Base-by-base conservation (phyloP, 2,888 invertebrate species). In the Machimus rusticus region DNA sequence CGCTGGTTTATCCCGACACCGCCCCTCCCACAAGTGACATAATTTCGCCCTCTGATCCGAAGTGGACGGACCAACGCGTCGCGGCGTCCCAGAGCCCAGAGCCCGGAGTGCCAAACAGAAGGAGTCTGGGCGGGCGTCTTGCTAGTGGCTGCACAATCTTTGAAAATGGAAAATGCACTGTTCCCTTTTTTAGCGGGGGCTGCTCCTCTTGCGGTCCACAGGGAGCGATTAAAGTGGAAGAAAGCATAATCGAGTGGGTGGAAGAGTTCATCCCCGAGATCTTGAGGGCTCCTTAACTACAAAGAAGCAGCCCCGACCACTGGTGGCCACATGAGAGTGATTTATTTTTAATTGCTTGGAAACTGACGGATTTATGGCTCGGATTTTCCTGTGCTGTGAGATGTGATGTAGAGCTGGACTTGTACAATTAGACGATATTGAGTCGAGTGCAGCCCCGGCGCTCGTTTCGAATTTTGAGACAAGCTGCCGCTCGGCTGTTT, bases 361-460 rank as follows among this genome's bases (percentile, higher is more conserved):
- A 89, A 89, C 89, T 89, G 89, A 89, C 89, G 89, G 89, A 89
- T 89, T 89, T 89, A 89, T 89, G 89, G 89, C 89, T 89, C 88
- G 86, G 86, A 86, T 86, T 86, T 78, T 78, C 57, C 51, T 79
- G 9, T 57, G 78, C 78, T 37, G 19, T 28, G 39, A 34, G 57
- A 66, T 78, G 86, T 86, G 77, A 55, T 34, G 77, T 78, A 77
- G 57, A 77, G 55, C 46, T 2, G 74, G 84, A 85, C 74, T 85
- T 28, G 28, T 74, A 74, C 82, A 57, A 82, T 28, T 82, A 82
- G 82, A 82, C 19, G 55, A 82, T 82, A 57, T 57, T 57, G 57
- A 57, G 82, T 82, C 82, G 37, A 82, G 82, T 57, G 57, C 19
- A 57, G 23, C 34, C 8, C 16, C 9, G 77, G 19, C 8, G 55